Conservation (phyloP, 2,888 invertebrate genomes). For the Monoplex corrugatus region DNA sequence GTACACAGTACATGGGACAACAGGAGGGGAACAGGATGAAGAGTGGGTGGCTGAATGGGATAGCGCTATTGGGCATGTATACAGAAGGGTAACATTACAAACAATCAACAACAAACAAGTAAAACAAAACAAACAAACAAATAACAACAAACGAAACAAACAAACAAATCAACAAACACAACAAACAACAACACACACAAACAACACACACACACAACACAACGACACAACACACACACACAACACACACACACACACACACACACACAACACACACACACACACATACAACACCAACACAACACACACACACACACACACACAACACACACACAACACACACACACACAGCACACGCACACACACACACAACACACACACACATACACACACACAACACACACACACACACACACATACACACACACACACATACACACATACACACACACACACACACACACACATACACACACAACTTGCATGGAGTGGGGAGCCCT, state of each 20-base stretch:
- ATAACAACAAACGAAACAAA: neutral
- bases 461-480: neutral
- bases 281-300: neutral
- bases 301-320: neutral
- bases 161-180: neutral
- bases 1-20: no score
- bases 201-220: neutral
- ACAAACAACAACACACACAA: neutral
- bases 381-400: neutral
- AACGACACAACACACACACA: neutral
- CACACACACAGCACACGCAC: neutral
- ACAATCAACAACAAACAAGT: no score
- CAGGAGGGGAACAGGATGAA: no score
- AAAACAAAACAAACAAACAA: no score
- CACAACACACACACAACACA: neutral
- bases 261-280: no score
- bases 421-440: conserved; percentile 7
- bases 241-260: neutral
- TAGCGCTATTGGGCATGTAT: no score
- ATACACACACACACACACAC: neutral
- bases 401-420: neutral
- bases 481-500: no score
- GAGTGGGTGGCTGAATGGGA: no score
- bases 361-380: neutral
- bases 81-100: no score